Conservation (phyloP, 2,888 invertebrate genomes). For the Sarcophaga caerulescens region DNA sequence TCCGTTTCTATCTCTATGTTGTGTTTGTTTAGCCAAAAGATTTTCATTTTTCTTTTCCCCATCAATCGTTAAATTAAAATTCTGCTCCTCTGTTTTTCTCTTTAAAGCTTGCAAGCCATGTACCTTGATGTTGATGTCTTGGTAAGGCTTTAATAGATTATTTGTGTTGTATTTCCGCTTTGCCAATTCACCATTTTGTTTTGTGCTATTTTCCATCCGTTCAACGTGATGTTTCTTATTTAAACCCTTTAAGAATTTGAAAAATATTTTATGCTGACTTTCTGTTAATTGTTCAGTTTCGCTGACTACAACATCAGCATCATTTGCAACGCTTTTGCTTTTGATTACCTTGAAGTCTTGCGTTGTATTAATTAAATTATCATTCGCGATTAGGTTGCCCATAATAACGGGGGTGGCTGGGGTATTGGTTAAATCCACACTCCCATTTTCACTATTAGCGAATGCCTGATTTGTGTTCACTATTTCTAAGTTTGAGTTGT, state of each 20-base stretch:
- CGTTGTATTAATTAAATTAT: slow-evolving; percentile 50
- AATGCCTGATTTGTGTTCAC: neutral
- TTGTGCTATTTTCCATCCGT: neutral
- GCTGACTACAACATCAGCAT: neutral
- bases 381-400: slow-evolving; percentile 20
- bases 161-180: neutral
- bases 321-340: neutral
- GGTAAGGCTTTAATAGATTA: neutral
- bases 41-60: neutral
- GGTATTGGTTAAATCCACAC: neutral
- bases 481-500: neutral
- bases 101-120: neutral
- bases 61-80: neutral
- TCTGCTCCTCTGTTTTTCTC: neutral
- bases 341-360: neutral
- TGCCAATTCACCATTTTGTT: neutral
- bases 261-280: slow-evolving; percentile 11
- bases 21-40: neutral
- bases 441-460: no score
- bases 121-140: neutral
- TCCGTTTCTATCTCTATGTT: neutral
- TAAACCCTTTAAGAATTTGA: slow-evolving; percentile 3
- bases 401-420: neutral
- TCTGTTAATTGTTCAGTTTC: neutral
- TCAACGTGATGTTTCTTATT: neutral